phyloP scores from a whole-genome alignment of 2,113 vertebrate species.

The Vimba vimba region DNA sequence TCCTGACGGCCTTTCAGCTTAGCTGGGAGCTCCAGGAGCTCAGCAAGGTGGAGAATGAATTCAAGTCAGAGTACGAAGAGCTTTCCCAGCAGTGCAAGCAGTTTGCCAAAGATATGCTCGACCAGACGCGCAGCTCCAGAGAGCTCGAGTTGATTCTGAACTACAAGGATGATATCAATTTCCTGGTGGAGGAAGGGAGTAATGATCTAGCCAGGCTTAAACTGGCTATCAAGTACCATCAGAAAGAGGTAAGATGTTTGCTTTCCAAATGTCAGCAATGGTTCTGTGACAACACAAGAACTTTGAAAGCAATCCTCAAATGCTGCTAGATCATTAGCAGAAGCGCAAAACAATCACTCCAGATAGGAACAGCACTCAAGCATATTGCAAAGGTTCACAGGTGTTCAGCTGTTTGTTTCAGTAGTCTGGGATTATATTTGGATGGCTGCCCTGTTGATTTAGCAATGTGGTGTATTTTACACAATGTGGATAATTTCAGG shows the following conservation, averaged over 20 bases:
- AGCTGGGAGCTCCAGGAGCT: slow-evolving; percentile 98
- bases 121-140: slow-evolving; percentile 96
- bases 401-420: neutral
- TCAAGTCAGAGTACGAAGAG: slow-evolving; percentile 97
- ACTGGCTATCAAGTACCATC: slow-evolving; percentile 96
- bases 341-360: neutral
- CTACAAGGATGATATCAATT: slow-evolving; percentile 88
- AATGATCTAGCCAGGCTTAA: slow-evolving; percentile 94
- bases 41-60: slow-evolving; percentile 98
- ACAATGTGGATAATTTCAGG: neutral
- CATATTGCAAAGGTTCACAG: neutral
- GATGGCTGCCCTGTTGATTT: neutral
- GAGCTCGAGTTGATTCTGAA: slow-evolving; percentile 99
- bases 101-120: slow-evolving; percentile 96
- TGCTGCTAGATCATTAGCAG: neutral
- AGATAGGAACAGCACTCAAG: neutral
- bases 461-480: neutral
- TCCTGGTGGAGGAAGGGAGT: slow-evolving; percentile 88
- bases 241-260: slow-evolving; percentile 88
- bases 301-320: neutral
- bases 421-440: neutral
- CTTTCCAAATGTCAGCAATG: neutral
- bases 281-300: neutral
- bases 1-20: slow-evolving; percentile 94
- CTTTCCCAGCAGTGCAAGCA: slow-evolving; percentile 95